These are phyloP conservation scores for Chalcosyrphus nemorum DNA, from an alignment of 2,888 invertebrate species.

Conservation along the genomic window DNA sequence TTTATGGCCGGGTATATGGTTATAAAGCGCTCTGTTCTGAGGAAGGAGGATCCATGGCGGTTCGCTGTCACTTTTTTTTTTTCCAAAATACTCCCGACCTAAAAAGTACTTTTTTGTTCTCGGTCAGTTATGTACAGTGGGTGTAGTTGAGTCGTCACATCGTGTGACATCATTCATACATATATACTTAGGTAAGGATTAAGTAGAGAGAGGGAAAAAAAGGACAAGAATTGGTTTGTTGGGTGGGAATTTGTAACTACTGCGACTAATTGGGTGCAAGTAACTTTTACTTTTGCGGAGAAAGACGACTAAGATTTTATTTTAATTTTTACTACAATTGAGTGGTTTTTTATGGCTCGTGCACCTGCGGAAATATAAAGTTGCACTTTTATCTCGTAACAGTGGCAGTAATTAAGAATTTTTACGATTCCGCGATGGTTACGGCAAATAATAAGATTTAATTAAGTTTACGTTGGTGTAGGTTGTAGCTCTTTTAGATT, in stretches of 20 bases:
- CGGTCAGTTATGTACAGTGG: too few species aligned
- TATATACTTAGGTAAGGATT: neutral
- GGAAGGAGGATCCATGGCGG: neutral
- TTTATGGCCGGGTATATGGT: neutral
- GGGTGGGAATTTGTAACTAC: neutral
- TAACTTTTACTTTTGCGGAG: neutral
- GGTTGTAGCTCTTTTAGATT: neutral
- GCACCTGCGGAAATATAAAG: constrained; percentile 7
- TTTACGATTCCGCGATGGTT: neutral
- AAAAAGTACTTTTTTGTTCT: neutral
- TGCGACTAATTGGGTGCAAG: neutral
- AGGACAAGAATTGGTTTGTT: too few species aligned
- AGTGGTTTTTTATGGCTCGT: neutral
- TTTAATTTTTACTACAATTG: neutral
- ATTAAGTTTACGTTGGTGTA: neutral
- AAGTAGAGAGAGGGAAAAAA: neutral
- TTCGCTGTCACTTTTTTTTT: neutral
- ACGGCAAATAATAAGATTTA: neutral
- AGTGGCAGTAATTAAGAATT: neutral
- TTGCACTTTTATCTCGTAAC: neutral
- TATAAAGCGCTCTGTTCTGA: neutral
- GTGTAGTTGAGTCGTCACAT: neutral
- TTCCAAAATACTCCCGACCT: neutral
- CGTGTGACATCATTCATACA: neutral
- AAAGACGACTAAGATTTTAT: neutral